Percentiles rank a stretch among this genome's conserved stretches.
These are phyloP conservation scores for Pristionchus japonicus DNA, from an alignment of 2,888 invertebrate genomes.

Conservation along the genomic window DNA sequence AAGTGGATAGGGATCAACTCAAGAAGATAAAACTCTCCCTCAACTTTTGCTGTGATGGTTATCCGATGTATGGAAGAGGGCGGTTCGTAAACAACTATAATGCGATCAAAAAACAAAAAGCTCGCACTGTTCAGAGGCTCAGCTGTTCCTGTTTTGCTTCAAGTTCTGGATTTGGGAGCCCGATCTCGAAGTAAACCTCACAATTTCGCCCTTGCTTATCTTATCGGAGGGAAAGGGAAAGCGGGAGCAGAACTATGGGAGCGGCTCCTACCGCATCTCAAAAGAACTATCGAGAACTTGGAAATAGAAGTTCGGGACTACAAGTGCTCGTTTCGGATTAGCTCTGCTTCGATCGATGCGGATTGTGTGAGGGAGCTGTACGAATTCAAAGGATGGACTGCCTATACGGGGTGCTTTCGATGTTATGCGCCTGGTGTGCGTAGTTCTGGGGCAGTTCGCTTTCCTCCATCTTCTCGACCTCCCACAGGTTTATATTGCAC, in stretches of 20 bases:
- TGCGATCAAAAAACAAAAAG: background rate
- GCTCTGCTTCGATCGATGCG: background rate
- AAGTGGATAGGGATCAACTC: too few species aligned
- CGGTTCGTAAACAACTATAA: too few species aligned
- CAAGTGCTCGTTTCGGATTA: background rate
- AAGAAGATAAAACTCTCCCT: background rate
- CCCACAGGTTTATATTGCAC: background rate
- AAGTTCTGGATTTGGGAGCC: background rate
- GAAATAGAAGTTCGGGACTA: background rate
- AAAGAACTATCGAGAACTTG: background rate
- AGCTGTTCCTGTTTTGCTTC: background rate
- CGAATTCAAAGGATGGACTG: background rate
- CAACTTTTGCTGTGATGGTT: background rate
- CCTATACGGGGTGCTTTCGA: background rate
- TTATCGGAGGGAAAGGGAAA: background rate
- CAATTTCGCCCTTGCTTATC: background rate
- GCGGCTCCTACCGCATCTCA: background rate
- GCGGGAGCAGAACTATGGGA: background rate
- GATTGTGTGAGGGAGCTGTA: background rate
- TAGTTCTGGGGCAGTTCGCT: background rate
- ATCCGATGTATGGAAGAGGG: background rate
- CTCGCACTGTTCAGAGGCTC: background rate
- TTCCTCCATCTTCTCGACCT: background rate
- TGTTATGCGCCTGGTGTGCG: background rate
- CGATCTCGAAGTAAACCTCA: background rate